A percentile compares a stretch with the other conserved stretches of the same genome.
Conservation (phyloP, 1,140 invertebrate genomes). For the Bombus balteatus region DNA sequence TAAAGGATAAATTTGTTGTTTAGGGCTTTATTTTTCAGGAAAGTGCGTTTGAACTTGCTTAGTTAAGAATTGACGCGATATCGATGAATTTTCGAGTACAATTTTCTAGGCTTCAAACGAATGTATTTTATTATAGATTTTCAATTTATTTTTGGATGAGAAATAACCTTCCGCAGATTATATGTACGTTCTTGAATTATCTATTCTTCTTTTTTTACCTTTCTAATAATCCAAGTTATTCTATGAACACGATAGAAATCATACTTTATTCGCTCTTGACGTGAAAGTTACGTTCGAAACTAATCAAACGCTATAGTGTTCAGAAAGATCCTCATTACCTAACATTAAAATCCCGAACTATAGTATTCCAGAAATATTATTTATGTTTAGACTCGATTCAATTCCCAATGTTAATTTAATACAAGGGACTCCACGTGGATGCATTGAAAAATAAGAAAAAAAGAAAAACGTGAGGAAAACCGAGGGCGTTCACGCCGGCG, state of each 20-base stretch:
- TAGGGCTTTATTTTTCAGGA: not conserved
- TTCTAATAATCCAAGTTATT: not conserved
- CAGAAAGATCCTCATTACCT: not conserved
- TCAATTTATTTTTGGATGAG: not conserved
- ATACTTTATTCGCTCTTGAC: not conserved
- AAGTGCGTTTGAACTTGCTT: too few species aligned
- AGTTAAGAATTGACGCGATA: too few species aligned
- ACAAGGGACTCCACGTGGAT: not conserved
- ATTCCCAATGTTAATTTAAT: not conserved
- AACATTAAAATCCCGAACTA: not conserved
- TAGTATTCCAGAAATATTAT: not conserved
- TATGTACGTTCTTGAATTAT: not conserved
- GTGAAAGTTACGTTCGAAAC: not conserved
- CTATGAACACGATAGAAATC: not conserved
- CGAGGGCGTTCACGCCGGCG: conserved; percentile 53
- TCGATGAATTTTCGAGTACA: not conserved
- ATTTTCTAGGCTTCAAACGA: not conserved
- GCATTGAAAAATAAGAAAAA: not conserved
- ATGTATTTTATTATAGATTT: not conserved
- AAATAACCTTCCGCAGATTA: not conserved
- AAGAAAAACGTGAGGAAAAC: conserved; percentile 54
- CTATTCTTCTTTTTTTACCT: not conserved
- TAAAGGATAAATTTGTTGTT: not conserved
- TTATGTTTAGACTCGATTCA: not conserved
- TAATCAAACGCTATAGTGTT: not conserved